These are phyloP conservation scores for Amphilophus citrinellus DNA, from an alignment of 2,113 vertebrate species.

Conservation along the genomic window DNA sequence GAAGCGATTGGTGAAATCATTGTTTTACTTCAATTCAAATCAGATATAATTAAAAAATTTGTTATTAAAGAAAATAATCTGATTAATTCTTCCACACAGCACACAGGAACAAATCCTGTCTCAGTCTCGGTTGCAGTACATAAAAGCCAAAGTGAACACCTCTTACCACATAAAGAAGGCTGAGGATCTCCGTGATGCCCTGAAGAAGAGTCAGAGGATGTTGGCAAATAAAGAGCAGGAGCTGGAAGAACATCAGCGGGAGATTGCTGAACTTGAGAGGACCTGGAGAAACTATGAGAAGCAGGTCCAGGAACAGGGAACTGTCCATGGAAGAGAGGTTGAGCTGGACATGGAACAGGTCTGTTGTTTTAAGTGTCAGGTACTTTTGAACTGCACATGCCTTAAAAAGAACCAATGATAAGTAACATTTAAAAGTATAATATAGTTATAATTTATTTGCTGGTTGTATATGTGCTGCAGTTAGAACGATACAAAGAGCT, in stretches of 20 bases:
- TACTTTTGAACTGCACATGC: neutral
- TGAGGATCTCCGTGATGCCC: conserved; percentile 70
- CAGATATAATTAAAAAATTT: neutral
- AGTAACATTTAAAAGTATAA: neutral
- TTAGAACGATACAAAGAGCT: conserved; percentile 87
- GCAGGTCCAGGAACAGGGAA: conserved; percentile 77
- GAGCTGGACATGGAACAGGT: conserved; percentile 89
- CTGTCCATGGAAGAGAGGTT: conserved; percentile 71
- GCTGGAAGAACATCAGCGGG: conserved; percentile 79
- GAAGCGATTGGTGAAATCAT: neutral
- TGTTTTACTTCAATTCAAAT: neutral
- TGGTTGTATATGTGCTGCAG: conserved; percentile 70
- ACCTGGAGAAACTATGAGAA: conserved; percentile 84
- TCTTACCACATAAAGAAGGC: conserved; percentile 88
- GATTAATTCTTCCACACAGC: conserved; percentile 71
- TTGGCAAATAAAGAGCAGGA: conserved; percentile 82
- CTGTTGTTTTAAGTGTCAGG: neutral
- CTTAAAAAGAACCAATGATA: neutral
- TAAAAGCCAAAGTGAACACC: conserved; percentile 93
- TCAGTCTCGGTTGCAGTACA: conserved; percentile 86
- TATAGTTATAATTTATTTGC: neutral
- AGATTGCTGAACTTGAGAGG: conserved; percentile 83
- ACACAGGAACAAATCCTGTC: conserved; percentile 84
- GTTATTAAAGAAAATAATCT: neutral
- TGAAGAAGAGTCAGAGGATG: conserved; percentile 81